Evolutionary conservation across 1,140 invertebrate species (phyloP), one percentile per base, ranked within the genome.

Genomic region (Zaprionus nigranus): DNA sequence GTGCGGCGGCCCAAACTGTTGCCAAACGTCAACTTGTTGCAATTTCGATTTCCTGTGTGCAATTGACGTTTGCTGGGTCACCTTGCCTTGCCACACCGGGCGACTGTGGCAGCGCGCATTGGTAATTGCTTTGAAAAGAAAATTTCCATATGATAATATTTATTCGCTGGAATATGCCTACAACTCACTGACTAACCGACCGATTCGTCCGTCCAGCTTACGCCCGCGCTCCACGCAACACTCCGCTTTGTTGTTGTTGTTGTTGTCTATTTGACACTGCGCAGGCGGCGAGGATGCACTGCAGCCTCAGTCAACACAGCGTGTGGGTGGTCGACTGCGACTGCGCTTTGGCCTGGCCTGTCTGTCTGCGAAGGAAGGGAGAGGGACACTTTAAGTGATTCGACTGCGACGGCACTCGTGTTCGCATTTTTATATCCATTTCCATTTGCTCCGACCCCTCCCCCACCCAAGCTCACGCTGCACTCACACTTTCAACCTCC

Each of bases 141-240:
- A 90, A 90, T 90, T 86, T 90, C 85, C 85, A 90, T 90, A 90
- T 90, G 85, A 90, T 90, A 90, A 90, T 90, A 90, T 90, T 90
- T 90, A 88, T 88, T 90, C 85, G 78, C 65, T 79, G 78, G 84
- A 84, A 87, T 87, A 87, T 88, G 85, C 81, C 75, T 85, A 76
- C 78, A 85, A 64, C 75, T 72, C 62, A 62, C 79, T 69, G 82
- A 43, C 72, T 80, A 78, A 68, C 71, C 36, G 22, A 56, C 62
- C 49, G 57, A 11, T 60, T 60, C 28, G 53, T 68, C 75, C 53
- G 40, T 58, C 46, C 56, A 64, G 71, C 65, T 40, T 79, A 86
- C 83, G 82, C 82, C 82, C 82, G 77, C 74, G 84, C 80, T 68
- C 71, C 84, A 88, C 84, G 78, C 83, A 87, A 73, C 66, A 70